Evolutionary conservation across 2,888 invertebrate species (phyloP), one percentile per base, ranked within the genome.

Genomic region (Vannuccia rotundouncinata): DNA sequence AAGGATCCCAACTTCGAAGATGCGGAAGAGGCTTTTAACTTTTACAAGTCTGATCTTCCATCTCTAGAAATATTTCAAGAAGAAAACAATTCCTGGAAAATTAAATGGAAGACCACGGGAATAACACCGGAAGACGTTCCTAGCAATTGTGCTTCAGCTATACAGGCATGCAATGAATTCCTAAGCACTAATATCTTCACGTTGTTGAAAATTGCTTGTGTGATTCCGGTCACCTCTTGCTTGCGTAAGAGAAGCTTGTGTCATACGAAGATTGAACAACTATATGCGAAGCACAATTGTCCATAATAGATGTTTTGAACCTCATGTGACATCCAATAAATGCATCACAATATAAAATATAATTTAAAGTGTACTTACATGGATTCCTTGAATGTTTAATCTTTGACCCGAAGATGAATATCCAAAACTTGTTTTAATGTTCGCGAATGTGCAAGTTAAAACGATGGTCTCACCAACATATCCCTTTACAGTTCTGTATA

Each of bases 191-290:
- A 79, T 31, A 79, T 79, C 29, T 45, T 28, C 31, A 28, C n/a
- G 13, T 77, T 78, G 29, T 30, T 79, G 45, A 59, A 77, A 59
- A 78, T 78, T 78, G 59, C 59, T 59, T 59, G 31, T 59, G 59
- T 59, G 10, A 27, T 66, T 66, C 66, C 25, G 22, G 66, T 66
- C 66, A 66, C 22, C 66, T 66, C 66, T 31, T 59, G 59, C 59
- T 22, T 45, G 59, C 76, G 75, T 79, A 75, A 79, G 73, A 27
- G 79, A 27, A 79, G 79, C 59, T 66, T 73, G 79, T 79, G 73
- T 29, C 27, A 25, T 79, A 17, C 66, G 59, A 29, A 30, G 79
- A 28, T 73, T 79, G n/a, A 74, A 79, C 73, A 76, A 27, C 17
- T 79, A 79, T 73, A 74, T 79, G 79, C 73, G 79, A 29, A 17